Conservation (phyloP, 2,888 invertebrate genomes). For the Bhutanitis thaidina region DNA sequence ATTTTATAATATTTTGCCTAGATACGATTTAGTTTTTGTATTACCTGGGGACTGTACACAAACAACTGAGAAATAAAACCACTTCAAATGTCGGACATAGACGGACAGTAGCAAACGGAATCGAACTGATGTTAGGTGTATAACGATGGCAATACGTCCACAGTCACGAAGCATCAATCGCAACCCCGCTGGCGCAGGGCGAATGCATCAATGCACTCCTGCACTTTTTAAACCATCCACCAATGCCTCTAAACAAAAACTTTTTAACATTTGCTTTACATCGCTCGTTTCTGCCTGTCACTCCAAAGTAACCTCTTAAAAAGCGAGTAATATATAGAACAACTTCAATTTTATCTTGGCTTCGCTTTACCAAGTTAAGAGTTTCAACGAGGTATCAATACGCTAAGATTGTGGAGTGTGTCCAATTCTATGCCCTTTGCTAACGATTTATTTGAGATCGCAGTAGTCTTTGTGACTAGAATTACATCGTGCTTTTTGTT, state of each 20-base stretch:
- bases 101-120: slow-evolving; percentile 56
- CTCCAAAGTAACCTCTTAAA: background rate
- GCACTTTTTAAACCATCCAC: slow-evolving; percentile 26
- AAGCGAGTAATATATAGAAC: background rate
- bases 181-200: slow-evolving; percentile 58
- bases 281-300: slow-evolving; percentile 8
- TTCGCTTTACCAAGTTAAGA: background rate
- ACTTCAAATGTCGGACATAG: slow-evolving; percentile 49
- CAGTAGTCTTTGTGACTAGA: slow-evolving; percentile 4
- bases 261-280: slow-evolving; percentile 18
- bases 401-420: slow-evolving; percentile 6
- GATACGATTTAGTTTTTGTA: slow-evolving; percentile 8
- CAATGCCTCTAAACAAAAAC: background rate
- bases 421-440: slow-evolving; percentile 12
- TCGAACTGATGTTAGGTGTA: slow-evolving; percentile 70
- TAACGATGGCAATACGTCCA: slow-evolving; percentile 74
- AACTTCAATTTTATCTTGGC: background rate
- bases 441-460: slow-evolving; percentile 8
- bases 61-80: slow-evolving; percentile 46
- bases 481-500: no score
- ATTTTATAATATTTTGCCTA: background rate
- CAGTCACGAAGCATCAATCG: slow-evolving; percentile 67
- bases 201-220: slow-evolving; percentile 61
- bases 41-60: slow-evolving; percentile 6
- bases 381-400: slow-evolving; percentile 4